These are phyloP conservation scores for Bos indicus DNA, from an alignment of 2,113 vertebrate species.

Conservation along the genomic window DNA sequence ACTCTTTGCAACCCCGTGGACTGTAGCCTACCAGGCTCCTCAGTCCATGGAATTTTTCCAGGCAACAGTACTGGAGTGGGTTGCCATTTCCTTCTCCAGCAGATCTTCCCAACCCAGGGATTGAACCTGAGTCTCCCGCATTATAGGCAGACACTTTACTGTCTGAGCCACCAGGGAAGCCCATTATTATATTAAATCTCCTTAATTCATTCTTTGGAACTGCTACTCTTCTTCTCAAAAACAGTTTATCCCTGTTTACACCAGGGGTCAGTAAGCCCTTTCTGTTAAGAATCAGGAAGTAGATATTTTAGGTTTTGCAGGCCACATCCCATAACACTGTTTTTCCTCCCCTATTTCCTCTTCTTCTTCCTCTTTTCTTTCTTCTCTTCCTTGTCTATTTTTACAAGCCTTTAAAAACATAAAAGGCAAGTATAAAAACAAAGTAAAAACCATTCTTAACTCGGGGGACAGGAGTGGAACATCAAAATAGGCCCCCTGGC, in stretches of 20 bases:
- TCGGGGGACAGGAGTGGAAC: rapidly evolving
- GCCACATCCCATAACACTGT: rapidly evolving
- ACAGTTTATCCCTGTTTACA: neutral
- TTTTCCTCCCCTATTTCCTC: neutral
- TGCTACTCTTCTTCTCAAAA: neutral
- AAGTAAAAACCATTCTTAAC: neutral
- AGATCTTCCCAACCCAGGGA: neutral
- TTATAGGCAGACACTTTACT: neutral
- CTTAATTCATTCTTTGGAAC: neutral
- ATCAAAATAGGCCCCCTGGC: neutral
- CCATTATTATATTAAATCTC: neutral
- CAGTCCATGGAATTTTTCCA: neutral
- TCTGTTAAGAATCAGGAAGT: neutral
- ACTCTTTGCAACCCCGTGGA: neutral
- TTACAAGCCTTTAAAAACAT: neutral
- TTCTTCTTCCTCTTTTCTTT: neutral
- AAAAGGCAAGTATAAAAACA: neutral
- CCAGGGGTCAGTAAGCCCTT: neutral
- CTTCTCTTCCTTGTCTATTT: neutral
- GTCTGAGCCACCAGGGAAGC: neutral
- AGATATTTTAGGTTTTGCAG: neutral
- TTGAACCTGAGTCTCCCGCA: neutral
- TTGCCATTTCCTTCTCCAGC: neutral
- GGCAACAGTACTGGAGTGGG: neutral
- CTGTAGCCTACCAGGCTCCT: neutral